Base-by-base conservation (phyloP, 2,797 vertebrate species). In the Tragelaphus oryx region DNA sequence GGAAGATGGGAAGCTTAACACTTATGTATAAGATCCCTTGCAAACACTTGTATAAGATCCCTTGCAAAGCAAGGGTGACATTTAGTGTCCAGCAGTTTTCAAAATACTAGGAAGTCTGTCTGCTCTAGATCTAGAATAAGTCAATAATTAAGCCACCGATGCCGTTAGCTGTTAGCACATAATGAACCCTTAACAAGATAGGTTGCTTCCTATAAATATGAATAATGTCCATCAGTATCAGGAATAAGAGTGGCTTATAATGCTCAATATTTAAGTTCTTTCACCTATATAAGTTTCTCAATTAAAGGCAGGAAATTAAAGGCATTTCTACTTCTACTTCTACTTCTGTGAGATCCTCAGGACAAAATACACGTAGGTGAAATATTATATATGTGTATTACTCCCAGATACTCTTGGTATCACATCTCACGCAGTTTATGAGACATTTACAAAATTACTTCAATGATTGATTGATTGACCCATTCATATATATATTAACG, bases 21-120 rank as follows among this genome's bases (percentile, higher is more conserved):
- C 71, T 96, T 95, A 37, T 37, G 89, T 85, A 96, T 85, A 96
- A 96, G 87, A 68, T 94, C 95, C 92, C 48, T 93, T 94, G 92
- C 89, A 97, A 87, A 85, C 84, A 87, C 71, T 96, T 95, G 89
- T 85, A 96, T 85, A 96, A 96, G 87, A 68, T 94, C 95, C 92
- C 48, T 93, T 94, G 92, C 89, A 97, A 54, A 93, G 83, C 76
- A 91, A 97, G 87, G 91, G 80, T 93, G 93, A 95, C 74, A 62
- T 30, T 52, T 46, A 62, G 60, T 65, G 93, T 95, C 90, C 87
- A 81, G 96, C 57, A 91, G 16, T 83, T 82, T 76, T 85, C 59
- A 80, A 59, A 91, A 68, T 41, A 85, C 46, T 30, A 60, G 92
- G 52, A n/a, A 95, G 62, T 95, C 83, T 24, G 13, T n/a, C 83